Evolutionary conservation across 2,888 invertebrate species (phyloP).

Genomic region (Halictus quadricinctus): DNA sequence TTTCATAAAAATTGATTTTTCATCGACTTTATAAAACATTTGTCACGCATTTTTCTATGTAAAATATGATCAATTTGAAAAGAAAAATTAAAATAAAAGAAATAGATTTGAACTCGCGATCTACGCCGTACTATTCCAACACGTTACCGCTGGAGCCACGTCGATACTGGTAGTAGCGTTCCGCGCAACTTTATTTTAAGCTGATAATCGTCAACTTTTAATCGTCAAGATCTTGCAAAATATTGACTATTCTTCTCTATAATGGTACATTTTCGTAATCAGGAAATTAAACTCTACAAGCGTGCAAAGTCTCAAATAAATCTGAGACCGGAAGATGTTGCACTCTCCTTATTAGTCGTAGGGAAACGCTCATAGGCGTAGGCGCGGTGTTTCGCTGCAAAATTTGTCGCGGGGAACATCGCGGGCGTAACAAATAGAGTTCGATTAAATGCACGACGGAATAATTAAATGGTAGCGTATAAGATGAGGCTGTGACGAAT

Average conservation of each 20-base stretch:
- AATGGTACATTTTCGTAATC: not conserved
- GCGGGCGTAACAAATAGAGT: not conserved
- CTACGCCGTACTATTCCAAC: not conserved
- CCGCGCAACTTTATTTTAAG: not conserved
- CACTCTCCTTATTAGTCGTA: not conserved
- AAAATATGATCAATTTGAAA: not conserved
- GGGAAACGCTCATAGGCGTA: not conserved
- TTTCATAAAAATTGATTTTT: not conserved
- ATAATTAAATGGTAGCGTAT: not conserved
- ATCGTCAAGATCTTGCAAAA: not conserved
- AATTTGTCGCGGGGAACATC: not conserved
- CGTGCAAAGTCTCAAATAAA: not conserved
- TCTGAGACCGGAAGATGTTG: not conserved
- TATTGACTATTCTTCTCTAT: not conserved
- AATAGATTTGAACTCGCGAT: not conserved
- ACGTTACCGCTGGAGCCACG: not conserved
- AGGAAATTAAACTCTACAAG: not conserved
- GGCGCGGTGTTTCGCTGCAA: not conserved
- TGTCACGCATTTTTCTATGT: not conserved
- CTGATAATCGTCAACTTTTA: not conserved
- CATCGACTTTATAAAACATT: not conserved
- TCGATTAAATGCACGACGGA: not conserved
- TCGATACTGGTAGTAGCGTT: not conserved
- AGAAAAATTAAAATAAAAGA: not conserved
- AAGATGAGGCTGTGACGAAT: conserved; percentile 9